Conservation (phyloP, 1,140 invertebrate genomes). For the Oryzaephilus surinamensis region DNA sequence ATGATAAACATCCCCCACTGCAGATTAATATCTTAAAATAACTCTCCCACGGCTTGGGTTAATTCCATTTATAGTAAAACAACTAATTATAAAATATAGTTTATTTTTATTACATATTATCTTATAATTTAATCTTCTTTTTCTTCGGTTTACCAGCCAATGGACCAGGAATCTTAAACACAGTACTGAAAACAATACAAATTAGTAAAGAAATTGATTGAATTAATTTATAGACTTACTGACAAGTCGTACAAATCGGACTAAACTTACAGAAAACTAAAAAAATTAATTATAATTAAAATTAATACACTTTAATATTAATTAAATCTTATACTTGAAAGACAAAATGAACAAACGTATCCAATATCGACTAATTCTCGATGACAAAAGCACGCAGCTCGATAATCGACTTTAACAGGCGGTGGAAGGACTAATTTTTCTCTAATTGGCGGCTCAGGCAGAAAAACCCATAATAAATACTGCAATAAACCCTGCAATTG, state of each 20-base stretch:
- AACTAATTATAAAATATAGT: background rate
- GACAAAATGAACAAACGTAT: slow-evolving; percentile 94
- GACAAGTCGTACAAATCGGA: slow-evolving; percentile 94
- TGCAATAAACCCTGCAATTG: slow-evolving; percentile 77
- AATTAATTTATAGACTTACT: slow-evolving; percentile 54
- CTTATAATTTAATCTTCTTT: slow-evolving; percentile 48
- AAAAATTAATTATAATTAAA: slow-evolving; percentile 38
- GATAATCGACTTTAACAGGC: slow-evolving; percentile 83
- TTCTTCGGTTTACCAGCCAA: slow-evolving; percentile 62
- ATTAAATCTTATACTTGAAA: slow-evolving; percentile 66
- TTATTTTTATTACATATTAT: background rate
- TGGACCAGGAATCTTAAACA: slow-evolving; percentile 68
- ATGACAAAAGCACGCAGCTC: slow-evolving; percentile 97
- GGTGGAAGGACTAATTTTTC: slow-evolving; percentile 80
- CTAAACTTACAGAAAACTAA: slow-evolving; percentile 95
- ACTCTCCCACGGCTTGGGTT: too few relatives aligned
- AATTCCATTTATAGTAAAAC: too few relatives aligned
- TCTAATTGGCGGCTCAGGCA: slow-evolving; percentile 71
- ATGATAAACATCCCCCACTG: too few relatives aligned
- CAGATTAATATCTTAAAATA: too few relatives aligned
- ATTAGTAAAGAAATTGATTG: slow-evolving; percentile 15
- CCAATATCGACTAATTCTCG: slow-evolving; percentile 92
- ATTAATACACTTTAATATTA: slow-evolving; percentile 2
- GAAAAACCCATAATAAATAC: slow-evolving; percentile 92
- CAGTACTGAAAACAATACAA: slow-evolving; percentile 55